These are phyloP conservation scores for Dolichomitus sp. DNA, from an alignment of 2,888 invertebrate species.

Conservation along the genomic window DNA sequence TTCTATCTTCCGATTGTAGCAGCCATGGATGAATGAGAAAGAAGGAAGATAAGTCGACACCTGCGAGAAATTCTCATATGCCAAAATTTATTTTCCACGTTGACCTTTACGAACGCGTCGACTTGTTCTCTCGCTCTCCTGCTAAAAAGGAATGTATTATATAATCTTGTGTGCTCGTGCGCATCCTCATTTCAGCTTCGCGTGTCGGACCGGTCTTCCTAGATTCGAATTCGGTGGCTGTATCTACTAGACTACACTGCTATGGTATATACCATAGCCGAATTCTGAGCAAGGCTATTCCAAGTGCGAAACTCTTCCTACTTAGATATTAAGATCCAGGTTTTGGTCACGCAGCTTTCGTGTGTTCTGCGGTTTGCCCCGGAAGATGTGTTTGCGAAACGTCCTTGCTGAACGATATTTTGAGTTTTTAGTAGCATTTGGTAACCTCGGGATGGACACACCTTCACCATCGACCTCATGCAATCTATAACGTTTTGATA, in stretches of 20 bases:
- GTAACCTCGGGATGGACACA: not conserved
- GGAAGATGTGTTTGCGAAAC: constrained; percentile 35
- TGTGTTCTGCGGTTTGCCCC: not conserved
- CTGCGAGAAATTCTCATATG: constrained; percentile 37
- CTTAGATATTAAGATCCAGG: not conserved
- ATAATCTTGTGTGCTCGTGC: constrained; percentile 16
- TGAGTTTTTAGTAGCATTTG: not conserved
- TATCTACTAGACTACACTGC: not conserved
- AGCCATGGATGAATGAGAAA: not conserved
- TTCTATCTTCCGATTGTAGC: not conserved
- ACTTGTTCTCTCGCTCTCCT: constrained; percentile 10
- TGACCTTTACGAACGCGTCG: constrained; percentile 67
- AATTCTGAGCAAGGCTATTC: not conserved
- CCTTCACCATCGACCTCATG: not conserved
- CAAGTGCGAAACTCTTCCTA: not conserved
- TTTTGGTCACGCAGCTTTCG: constrained; percentile 37
- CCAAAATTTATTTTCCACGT: constrained; percentile 66
- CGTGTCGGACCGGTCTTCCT: constrained; percentile 42
- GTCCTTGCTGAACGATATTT: constrained; percentile 12
- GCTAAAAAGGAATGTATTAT: constrained; percentile 40
- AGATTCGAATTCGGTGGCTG: constrained; percentile 26
- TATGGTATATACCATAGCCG: not conserved
- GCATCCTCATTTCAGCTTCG: constrained; percentile 8
- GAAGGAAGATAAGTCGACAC: constrained; percentile 17
- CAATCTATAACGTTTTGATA: not conserved